Conservation (phyloP, 2,113 vertebrate species). For the Lepidothrix coronata region DNA sequence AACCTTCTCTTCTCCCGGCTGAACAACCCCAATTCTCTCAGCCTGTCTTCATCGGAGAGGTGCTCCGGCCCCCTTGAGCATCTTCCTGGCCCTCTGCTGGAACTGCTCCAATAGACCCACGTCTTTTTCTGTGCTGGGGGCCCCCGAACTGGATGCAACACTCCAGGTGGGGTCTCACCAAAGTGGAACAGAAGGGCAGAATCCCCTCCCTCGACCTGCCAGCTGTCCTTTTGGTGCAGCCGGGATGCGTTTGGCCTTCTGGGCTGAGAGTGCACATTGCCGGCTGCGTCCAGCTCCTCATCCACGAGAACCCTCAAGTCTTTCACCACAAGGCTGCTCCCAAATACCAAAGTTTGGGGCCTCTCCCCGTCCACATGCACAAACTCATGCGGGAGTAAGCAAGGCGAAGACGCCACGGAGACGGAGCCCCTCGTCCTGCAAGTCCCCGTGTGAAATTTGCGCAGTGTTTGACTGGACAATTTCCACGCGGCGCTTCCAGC, state of each 20-base stretch:
- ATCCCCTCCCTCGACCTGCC: background rate
- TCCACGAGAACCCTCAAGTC: background rate
- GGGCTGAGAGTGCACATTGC: background rate
- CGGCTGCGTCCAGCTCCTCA: background rate
- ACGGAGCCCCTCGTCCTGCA: background rate
- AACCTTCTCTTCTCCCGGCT: background rate
- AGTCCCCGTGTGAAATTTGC: background rate
- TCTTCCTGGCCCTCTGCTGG: background rate
- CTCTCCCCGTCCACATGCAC: too few relatives aligned
- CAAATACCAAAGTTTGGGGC: fast-evolving
- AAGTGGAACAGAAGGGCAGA: fast-evolving
- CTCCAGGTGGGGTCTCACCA: too few relatives aligned
- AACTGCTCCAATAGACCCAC: background rate
- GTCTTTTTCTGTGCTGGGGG: background rate
- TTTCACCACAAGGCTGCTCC: background rate
- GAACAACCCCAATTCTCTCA: background rate
- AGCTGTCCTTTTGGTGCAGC: background rate
- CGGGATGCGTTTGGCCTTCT: background rate
- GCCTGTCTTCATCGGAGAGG: background rate
- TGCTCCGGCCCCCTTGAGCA: background rate
- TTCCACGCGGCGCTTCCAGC: fast-evolving
- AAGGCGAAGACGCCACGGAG: background rate
- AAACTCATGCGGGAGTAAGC: fast-evolving
- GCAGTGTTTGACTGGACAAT: background rate
- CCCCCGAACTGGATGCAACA: background rate